A percentile compares a stretch with the other conserved stretches of the same genome.
phyloP scores from a whole-genome alignment of 1,140 invertebrate genomes.

The Monochamus saltuarius region DNA sequence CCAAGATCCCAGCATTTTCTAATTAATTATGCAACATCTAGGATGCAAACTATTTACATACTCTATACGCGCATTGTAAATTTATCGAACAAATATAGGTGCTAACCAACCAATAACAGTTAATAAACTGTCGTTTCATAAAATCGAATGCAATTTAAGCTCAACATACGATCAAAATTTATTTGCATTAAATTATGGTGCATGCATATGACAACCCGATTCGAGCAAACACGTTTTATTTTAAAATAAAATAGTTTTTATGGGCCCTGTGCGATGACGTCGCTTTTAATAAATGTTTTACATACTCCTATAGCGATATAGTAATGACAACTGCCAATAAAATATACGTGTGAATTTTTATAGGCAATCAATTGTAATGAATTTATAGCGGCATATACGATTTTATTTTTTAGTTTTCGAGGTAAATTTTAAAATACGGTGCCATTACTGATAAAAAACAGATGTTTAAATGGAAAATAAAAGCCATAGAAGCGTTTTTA shows the following conservation, averaged over 20 bases:
- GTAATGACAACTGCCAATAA: conserved; percentile 3
- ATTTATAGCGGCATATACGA: conserved; percentile 3
- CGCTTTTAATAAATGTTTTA: conserved; percentile 22
- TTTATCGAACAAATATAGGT: no score
- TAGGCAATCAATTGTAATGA: conserved; percentile 12
- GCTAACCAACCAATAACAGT: no score
- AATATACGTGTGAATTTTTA: conserved; percentile 5
- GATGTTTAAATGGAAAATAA: neutral
- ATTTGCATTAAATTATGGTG: conserved; percentile 20
- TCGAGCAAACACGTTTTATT: conserved; percentile 19
- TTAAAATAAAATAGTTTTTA: conserved; percentile 21
- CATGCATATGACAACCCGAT: conserved; percentile 21
- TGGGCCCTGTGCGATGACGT: conserved; percentile 8
- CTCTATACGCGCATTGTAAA: no score
- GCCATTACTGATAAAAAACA: no score
- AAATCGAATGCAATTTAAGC: conserved; percentile 19
- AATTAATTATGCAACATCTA: no score
- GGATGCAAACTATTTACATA: no score
- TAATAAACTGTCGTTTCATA: conserved; percentile 12
- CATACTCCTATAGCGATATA: conserved; percentile 9
- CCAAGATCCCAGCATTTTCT: no score
- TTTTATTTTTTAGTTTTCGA: no score
- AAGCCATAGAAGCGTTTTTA: neutral
- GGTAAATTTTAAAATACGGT: no score
- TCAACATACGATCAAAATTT: conserved; percentile 17